Evolutionary conservation across 2,888 invertebrate species (phyloP), one percentile per base, ranked within the genome.

Genomic region (Lordiphosa andalusiaca): DNA sequence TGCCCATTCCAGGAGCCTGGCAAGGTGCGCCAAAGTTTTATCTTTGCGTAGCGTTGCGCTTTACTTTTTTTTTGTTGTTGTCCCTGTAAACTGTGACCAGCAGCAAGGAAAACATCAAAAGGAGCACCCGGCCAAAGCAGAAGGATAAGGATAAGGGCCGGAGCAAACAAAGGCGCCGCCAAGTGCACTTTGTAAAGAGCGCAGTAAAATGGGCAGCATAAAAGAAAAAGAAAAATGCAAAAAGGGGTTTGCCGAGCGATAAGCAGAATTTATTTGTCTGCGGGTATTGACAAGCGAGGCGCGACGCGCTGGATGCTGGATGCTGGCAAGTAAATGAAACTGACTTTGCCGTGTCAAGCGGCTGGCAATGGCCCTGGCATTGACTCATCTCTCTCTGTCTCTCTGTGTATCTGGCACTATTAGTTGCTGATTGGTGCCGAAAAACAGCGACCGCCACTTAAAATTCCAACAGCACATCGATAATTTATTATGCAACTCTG

Each of bases 191-290:
- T 78, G 73, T 70, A 68, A 67, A 66, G 53, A 60, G 62, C 60
- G 66, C 63, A 44, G 72, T 65, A 72, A 68, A 70, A 64, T 47
- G 54, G 58, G 49, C 44, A 63, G 62, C 69, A 75, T 73, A 76
- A 75, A 76, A 64, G 63, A 57, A 76, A 75, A 76, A 64, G 63
- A 57, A 58, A 63, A 66, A 66, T 49, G 53, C 54, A 44, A 55
- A 48, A 73, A 77, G 65, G 71, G 76, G 64, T 76, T 75, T 73
- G 65, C 71, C 69, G 60, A 58, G 73, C 75, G 81, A 78, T 78
- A 78, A 78, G 81, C 73, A 52, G 67, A 78, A 78, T 78, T 78
- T 78, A 78, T 81, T 81, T 81, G 81, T 78, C 75, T 78, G 81
- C 78, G 78, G 78, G 81, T 78, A 81, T 78, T 78, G 78, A 78